Percentiles rank a stretch among this genome's conserved stretches.
Conservation (phyloP, 2,888 invertebrate species). For the Itoplectis maculator region DNA sequence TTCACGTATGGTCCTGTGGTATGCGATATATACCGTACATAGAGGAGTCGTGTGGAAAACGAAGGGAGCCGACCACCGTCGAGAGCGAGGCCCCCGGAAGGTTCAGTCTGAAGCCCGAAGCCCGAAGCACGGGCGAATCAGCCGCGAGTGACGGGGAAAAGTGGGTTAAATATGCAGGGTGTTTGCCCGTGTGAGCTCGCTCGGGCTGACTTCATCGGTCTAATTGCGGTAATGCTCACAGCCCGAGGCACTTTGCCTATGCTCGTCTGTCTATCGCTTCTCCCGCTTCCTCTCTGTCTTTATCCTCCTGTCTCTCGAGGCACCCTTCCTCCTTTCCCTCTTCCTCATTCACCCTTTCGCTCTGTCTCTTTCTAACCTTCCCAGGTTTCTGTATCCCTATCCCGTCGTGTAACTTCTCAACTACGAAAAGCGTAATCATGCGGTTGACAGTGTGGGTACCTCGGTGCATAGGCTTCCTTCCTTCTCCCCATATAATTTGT, state of each 20-base stretch:
- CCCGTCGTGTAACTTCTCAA: slow-evolving; percentile 56
- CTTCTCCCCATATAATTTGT: slow-evolving; percentile 22
- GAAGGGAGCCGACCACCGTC: slow-evolving; percentile 15
- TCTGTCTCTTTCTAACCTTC: slow-evolving; percentile 5
- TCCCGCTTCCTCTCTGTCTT: slow-evolving; percentile 42
- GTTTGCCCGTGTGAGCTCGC: slow-evolving; percentile 75
- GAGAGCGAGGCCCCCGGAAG: slow-evolving; percentile 55
- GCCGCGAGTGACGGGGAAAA: slow-evolving; percentile 68
- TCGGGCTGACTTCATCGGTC: slow-evolving; percentile 76
- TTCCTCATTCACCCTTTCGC: slow-evolving; percentile 16
- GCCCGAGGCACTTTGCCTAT: slow-evolving; percentile 74
- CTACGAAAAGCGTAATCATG: slow-evolving; percentile 70
- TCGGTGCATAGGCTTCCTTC: slow-evolving; percentile 33
- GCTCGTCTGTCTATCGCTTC: slow-evolving; percentile 49
- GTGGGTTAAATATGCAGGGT: slow-evolving; percentile 80
- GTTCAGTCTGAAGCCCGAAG: slow-evolving; percentile 37
- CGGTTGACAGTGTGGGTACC: slow-evolving; percentile 59
- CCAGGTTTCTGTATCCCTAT: not conserved
- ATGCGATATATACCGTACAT: slow-evolving; percentile 5
- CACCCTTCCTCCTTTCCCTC: slow-evolving; percentile 6
- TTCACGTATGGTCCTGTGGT: slow-evolving; percentile 1
- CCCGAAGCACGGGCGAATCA: slow-evolving; percentile 27
- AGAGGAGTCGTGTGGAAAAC: not conserved
- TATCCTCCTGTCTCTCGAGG: slow-evolving; percentile 9
- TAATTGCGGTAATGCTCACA: slow-evolving; percentile 80